Evolutionary conservation across 2,113 vertebrate species (phyloP).

Genomic region (Ctenomys sociabilis): DNA sequence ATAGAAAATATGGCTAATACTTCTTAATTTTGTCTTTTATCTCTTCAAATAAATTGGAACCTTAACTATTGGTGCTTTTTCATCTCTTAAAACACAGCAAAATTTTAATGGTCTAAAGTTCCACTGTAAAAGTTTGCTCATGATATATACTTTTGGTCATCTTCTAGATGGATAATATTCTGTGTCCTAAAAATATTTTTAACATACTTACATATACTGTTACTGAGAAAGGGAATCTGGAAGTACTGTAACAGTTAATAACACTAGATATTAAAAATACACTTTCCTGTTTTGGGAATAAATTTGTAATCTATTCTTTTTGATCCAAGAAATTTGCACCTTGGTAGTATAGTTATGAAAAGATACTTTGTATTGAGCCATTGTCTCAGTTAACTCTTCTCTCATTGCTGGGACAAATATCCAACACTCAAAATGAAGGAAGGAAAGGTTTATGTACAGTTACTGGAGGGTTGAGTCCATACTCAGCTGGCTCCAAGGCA

Average conservation of each 20-base stretch:
- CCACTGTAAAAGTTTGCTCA: neutral
- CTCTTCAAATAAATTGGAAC: neutral
- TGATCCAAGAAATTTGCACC: neutral
- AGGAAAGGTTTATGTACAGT: no score
- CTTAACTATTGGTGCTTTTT: neutral
- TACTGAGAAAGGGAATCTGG: conserved; percentile 1
- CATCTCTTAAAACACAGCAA: neutral
- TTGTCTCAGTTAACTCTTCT: no score
- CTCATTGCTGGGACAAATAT: no score
- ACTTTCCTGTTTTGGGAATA: neutral
- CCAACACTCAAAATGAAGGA: no score
- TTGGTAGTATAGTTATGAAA: conserved; percentile 5
- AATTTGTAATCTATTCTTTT: conserved; percentile 5
- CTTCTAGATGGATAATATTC: neutral
- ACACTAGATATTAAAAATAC: conserved; percentile 8
- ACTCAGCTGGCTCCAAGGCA: no score
- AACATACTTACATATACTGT: neutral
- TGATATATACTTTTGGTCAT: neutral
- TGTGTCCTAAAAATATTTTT: neutral
- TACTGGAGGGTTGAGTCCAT: no score
- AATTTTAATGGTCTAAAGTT: conserved; percentile 4
- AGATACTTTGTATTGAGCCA: neutral
- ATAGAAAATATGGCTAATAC: neutral
- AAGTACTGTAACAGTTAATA: neutral
- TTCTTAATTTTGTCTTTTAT: neutral